Percentiles rank a stretch among this genome's conserved stretches.
Evolutionary conservation across 2,797 vertebrate genomes (phyloP).

Genomic region (Xenentodon cancila): DNA sequence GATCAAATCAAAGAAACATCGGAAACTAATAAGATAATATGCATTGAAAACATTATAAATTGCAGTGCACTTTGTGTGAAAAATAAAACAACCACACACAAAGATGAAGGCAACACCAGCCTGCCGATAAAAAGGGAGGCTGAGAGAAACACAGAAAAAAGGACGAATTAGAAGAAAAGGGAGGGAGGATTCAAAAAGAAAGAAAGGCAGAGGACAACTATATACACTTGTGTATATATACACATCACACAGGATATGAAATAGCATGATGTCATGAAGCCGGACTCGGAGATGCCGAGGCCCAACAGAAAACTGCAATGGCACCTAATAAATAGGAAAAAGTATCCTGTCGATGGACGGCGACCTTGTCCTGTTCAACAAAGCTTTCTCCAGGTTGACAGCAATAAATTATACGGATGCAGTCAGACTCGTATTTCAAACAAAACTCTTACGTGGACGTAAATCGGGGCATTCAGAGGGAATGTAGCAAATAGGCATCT

Average conservation of each 20-base stretch:
- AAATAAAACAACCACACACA: conserved; percentile 46
- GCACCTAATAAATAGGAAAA: conserved; percentile 73
- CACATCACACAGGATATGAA: conserved; percentile 81
- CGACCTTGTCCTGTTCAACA: conserved; percentile 31
- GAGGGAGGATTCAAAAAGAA: conserved; percentile 24
- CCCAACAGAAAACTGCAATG: conserved; percentile 58
- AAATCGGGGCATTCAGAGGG: conserved; percentile 53
- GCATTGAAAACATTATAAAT: conserved; percentile 60
- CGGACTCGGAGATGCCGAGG: conserved; percentile 51
- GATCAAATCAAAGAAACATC: conserved; percentile 55
- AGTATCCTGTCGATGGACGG: conserved; percentile 49
- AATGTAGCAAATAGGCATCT: conserved; percentile 54
- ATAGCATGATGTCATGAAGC: conserved; percentile 53
- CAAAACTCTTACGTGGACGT: conserved; percentile 18
- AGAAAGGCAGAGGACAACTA: conserved; percentile 59
- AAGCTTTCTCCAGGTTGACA: conserved; percentile 30
- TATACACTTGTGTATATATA: conserved; percentile 73
- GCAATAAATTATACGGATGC: conserved; percentile 60
- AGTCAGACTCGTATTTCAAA: conserved; percentile 19
- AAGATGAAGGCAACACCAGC: conserved; percentile 77
- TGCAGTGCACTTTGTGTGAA: conserved; percentile 84
- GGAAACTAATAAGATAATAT: conserved; percentile 63
- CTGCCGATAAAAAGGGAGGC: conserved; percentile 41
- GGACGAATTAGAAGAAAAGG: background rate
- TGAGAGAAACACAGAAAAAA: conserved; percentile 25